Conservation (phyloP, 2,113 vertebrate genomes). For the Corythaixoides concolor region DNA sequence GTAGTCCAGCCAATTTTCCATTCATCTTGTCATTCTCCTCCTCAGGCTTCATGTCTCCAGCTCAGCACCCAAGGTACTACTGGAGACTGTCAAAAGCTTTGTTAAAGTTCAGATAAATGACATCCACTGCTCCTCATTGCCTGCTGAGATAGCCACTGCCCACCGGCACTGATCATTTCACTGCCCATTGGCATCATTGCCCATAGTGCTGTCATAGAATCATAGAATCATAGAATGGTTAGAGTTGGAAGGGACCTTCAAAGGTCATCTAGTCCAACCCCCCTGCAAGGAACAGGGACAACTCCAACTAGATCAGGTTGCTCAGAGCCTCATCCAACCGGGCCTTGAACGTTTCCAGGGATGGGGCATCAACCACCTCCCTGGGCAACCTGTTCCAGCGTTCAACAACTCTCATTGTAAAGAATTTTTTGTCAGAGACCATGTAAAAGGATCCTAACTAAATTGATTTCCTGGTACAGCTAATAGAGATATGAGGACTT, state of each 20-base stretch:
- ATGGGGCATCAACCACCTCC: too few species aligned
- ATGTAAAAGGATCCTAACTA: background rate
- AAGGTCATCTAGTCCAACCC: too few species aligned
- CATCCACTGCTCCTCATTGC: background rate
- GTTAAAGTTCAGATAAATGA: background rate
- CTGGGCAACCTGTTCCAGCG: too few species aligned
- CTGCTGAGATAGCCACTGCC: background rate
- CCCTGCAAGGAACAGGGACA: too few species aligned
- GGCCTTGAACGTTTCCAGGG: too few species aligned
- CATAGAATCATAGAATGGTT: too few species aligned
- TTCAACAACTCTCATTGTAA: too few species aligned
- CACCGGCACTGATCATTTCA: background rate
- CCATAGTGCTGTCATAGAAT: accelerated
- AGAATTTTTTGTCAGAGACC: too few species aligned
- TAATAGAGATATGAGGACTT: background rate
- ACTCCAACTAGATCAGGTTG: too few species aligned
- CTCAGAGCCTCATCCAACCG: too few species aligned
- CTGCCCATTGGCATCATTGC: background rate
- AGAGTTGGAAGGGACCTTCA: too few species aligned
- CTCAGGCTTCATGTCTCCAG: background rate
- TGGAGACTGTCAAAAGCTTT: background rate
- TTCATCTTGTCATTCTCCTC: background rate
- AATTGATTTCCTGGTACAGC: background rate
- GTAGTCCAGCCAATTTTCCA: background rate
- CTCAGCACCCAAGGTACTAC: background rate